Evolutionary conservation across 2,797 vertebrate genomes (phyloP).

Genomic region (Cephalopachus bancanus): DNA sequence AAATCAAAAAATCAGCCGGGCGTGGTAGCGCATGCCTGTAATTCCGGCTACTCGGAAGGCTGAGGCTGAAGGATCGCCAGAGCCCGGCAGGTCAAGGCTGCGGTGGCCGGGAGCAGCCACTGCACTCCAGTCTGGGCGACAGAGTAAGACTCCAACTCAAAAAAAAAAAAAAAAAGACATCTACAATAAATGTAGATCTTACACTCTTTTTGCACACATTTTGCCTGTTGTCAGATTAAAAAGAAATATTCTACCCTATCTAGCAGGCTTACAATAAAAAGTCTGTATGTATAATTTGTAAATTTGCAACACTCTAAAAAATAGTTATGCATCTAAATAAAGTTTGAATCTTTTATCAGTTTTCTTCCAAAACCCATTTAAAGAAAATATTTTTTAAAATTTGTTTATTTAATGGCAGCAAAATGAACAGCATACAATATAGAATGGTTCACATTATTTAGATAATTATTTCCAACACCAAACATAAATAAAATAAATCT

Average conservation of each 20-base stretch:
- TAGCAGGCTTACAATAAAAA: background rate
- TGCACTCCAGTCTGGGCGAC: too few species aligned
- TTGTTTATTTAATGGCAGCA: background rate
- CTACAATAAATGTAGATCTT: background rate
- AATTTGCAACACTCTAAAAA: background rate
- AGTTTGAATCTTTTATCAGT: background rate
- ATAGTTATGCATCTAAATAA: background rate
- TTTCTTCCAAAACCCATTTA: constrained; percentile 38
- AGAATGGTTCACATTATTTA: background rate
- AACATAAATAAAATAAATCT: background rate
- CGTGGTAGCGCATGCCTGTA: too few species aligned
- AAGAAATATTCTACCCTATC: background rate
- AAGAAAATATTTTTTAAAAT: constrained; percentile 13
- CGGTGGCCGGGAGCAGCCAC: too few species aligned
- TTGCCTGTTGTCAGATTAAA: background rate
- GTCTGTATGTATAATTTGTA: background rate
- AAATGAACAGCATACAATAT: background rate
- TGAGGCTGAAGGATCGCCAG: too few species aligned
- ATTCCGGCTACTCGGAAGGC: too few species aligned
- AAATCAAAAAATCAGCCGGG: too few species aligned
- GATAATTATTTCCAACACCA: constrained; percentile 51
- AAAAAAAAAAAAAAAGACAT: background rate
- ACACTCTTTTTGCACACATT: background rate
- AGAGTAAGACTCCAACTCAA: too few species aligned
- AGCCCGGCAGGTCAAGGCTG: too few species aligned